Percentiles rank a stretch among this genome's conserved stretches.
phyloP scores from a whole-genome alignment of 2,113 vertebrate genomes.

The Heterochromis multidens region DNA sequence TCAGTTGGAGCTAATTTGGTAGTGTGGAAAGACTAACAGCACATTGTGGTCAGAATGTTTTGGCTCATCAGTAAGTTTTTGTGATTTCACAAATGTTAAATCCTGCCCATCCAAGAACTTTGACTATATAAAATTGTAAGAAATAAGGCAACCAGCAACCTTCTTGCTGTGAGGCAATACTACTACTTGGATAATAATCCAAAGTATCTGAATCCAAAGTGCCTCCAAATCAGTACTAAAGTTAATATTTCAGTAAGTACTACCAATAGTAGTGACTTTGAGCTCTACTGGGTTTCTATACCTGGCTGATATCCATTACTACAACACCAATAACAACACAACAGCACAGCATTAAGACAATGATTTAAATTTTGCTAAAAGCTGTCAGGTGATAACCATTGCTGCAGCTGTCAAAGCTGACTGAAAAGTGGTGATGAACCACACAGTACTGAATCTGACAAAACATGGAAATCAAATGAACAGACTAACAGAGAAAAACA shows the following conservation, averaged over 20 bases:
- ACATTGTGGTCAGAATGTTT: not conserved
- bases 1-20: not conserved
- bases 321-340: not conserved
- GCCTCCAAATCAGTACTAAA: not conserved
- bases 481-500: not conserved
- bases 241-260: not conserved
- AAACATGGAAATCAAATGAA: not conserved
- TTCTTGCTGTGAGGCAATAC: not conserved
- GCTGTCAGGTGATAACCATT: not conserved
- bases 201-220: not conserved
- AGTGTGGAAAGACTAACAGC: not conserved
- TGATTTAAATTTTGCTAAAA: not conserved
- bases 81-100: not conserved
- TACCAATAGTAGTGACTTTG: rapidly evolving
- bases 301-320: not conserved
- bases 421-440: not conserved
- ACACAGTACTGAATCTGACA: not conserved
- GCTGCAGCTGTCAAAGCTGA: not conserved
- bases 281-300: not conserved
- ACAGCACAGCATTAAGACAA: rapidly evolving
- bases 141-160: not conserved
- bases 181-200: not conserved
- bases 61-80: not conserved
- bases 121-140: not conserved
- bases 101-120: not conserved